phyloP scores from a whole-genome alignment of 2,797 vertebrate species.

The Pagetopsis macropterus region DNA sequence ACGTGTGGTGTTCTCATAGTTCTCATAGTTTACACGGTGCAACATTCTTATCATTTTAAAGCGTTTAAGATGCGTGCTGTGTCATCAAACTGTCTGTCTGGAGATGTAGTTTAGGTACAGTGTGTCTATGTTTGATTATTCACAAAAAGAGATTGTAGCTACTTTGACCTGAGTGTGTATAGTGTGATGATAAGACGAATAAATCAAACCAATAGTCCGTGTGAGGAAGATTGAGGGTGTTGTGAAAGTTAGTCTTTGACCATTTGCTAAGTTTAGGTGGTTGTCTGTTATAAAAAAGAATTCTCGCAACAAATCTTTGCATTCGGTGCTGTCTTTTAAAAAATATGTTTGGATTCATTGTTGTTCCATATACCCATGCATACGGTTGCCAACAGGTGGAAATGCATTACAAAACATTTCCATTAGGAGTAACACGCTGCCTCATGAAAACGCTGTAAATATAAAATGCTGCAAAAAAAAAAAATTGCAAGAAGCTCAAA shows the following conservation, averaged over 20 bases:
- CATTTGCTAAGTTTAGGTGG: conserved; percentile 13
- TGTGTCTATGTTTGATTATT: conserved; percentile 38
- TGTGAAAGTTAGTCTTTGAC: conserved; percentile 29
- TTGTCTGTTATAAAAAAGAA: background rate
- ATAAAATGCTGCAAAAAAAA: too few species aligned
- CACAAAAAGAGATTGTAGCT: conserved; percentile 12
- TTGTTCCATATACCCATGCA: background rate
- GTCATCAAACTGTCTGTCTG: conserved; percentile 49
- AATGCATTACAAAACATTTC: too few species aligned
- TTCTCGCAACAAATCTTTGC: background rate
- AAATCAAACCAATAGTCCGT: conserved; percentile 23
- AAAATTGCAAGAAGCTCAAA: too few species aligned
- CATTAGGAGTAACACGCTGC: too few species aligned
- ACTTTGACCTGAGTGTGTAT: conserved; percentile 30
- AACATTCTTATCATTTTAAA: conserved; percentile 38
- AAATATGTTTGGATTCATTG: background rate
- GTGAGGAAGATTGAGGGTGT: conserved; percentile 16
- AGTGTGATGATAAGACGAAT: conserved; percentile 46
- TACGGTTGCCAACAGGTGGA: too few species aligned
- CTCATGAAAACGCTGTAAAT: too few species aligned
- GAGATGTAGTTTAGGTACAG: conserved; percentile 40
- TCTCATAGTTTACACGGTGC: conserved; percentile 61
- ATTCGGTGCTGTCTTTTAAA: background rate
- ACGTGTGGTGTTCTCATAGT: conserved; percentile 10
- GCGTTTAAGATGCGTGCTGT: conserved; percentile 20